These are phyloP conservation scores for Caenorhabditis sp. DNA, from an alignment of 2,888 invertebrate genomes.

Conservation along the genomic window DNA sequence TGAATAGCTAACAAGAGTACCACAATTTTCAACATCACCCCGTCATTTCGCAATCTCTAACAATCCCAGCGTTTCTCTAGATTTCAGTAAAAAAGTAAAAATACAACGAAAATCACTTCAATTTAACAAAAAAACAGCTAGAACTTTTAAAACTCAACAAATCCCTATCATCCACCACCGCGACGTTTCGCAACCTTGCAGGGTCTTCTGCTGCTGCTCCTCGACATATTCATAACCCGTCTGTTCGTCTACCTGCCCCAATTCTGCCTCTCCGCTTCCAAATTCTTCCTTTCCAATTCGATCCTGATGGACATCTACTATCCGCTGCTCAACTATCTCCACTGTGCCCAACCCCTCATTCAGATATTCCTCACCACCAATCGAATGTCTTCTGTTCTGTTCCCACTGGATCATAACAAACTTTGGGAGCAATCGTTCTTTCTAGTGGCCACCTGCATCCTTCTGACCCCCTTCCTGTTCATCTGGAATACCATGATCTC, in stretches of 20 bases:
- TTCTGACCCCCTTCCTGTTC: slow-evolving; percentile 27
- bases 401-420: slow-evolving; percentile 33
- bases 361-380: slow-evolving; percentile 53
- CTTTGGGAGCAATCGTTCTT: slow-evolving; percentile 4
- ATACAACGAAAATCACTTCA: too few relatives aligned
- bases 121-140: too few relatives aligned
- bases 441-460: background rate
- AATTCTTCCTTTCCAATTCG: slow-evolving; percentile 27
- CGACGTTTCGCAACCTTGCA: too few relatives aligned
- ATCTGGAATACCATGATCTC: slow-evolving; percentile 60
- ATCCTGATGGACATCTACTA: slow-evolving; percentile 51
- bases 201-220: slow-evolving; percentile 34
- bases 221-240: slow-evolving; percentile 53
- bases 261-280: slow-evolving; percentile 21
- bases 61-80: too few relatives aligned
- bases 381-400: slow-evolving; percentile 41
- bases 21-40: too few relatives aligned
- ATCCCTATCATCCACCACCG: too few relatives aligned
- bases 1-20: too few relatives aligned
- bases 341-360: slow-evolving; percentile 48
- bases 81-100: too few relatives aligned
- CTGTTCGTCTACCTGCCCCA: slow-evolving; percentile 40
- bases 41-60: too few relatives aligned
- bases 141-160: too few relatives aligned
- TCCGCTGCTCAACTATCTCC: slow-evolving; percentile 52